Percentiles rank a stretch among this genome's conserved stretches.
phyloP scores from a whole-genome alignment of 1,140 invertebrate species.

The Drosophila tsacasi region DNA sequence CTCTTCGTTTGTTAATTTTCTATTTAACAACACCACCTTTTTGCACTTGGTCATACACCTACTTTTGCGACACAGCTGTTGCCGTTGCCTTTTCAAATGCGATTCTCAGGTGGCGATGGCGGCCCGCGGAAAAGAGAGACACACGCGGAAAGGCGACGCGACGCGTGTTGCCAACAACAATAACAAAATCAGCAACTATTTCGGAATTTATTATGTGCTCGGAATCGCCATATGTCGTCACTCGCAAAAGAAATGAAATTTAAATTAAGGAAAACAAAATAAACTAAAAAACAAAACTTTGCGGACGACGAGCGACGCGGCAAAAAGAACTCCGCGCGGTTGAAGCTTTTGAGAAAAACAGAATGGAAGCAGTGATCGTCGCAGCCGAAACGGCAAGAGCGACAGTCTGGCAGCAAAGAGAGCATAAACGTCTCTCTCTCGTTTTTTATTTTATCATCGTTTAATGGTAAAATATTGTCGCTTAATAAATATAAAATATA shows the following conservation, averaged over 20 bases:
- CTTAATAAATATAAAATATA: no score
- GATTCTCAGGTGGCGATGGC: constrained; percentile 21
- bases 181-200: constrained; percentile 13
- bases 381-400: neutral
- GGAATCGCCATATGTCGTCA: constrained; percentile 40
- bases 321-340: constrained; percentile 46
- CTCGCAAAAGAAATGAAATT: constrained; percentile 43
- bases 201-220: constrained; percentile 14
- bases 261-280: constrained; percentile 39
- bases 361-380: neutral
- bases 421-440: neutral
- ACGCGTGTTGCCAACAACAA: constrained; percentile 8
- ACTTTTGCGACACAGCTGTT: constrained; percentile 34
- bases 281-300: constrained; percentile 37
- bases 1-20: constrained; percentile 38
- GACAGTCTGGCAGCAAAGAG: neutral
- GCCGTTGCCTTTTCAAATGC: constrained; percentile 25
- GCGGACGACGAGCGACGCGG: constrained; percentile 35
- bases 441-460: no score
- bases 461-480: no score
- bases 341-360: neutral
- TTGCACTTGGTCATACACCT: constrained; percentile 32
- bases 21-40: constrained; percentile 41
- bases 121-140: constrained; percentile 12
- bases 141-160: constrained; percentile 29